A percentile compares a stretch with the other conserved stretches of the same genome.
phyloP scores from a whole-genome alignment of 2,113 vertebrate species.

The Boulengeromyrus knoepffleri region DNA sequence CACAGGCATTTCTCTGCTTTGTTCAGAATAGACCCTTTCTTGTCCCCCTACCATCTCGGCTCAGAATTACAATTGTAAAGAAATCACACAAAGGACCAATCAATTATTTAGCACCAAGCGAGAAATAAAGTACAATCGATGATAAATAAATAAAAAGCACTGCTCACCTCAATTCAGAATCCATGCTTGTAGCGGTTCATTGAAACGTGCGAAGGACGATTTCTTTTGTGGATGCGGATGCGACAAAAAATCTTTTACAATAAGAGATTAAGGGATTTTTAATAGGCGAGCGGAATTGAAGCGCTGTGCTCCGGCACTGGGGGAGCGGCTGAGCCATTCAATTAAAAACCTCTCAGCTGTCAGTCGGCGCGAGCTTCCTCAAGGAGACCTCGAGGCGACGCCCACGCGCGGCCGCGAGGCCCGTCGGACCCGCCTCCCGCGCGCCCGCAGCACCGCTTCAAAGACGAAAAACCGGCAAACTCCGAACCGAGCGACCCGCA shows the following conservation, averaged over 20 bases:
- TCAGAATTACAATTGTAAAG: not conserved
- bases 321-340: slow-evolving; percentile 1
- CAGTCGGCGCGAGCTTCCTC: slow-evolving; percentile 24
- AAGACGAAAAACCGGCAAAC: not conserved
- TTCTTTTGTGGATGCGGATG: not conserved
- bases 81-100: not conserved
- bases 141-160: slow-evolving; percentile 3
- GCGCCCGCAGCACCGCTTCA: not conserved
- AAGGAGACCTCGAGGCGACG: slow-evolving; percentile 23
- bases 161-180: slow-evolving; percentile 16
- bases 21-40: not conserved
- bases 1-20: slow-evolving; percentile 10
- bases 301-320: not conserved
- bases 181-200: slow-evolving; percentile 10
- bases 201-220: not conserved
- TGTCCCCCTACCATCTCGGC: not conserved
- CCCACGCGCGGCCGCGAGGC: slow-evolving; percentile 16
- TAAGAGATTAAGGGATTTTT: not conserved
- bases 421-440: not conserved
- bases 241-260: not conserved
- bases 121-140: not conserved
- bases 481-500: not conserved
- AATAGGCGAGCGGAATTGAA: not conserved
- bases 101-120: not conserved
- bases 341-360: slow-evolving; percentile 19